Conservation (phyloP, 2,113 vertebrate species). For the Lanius collurio region DNA sequence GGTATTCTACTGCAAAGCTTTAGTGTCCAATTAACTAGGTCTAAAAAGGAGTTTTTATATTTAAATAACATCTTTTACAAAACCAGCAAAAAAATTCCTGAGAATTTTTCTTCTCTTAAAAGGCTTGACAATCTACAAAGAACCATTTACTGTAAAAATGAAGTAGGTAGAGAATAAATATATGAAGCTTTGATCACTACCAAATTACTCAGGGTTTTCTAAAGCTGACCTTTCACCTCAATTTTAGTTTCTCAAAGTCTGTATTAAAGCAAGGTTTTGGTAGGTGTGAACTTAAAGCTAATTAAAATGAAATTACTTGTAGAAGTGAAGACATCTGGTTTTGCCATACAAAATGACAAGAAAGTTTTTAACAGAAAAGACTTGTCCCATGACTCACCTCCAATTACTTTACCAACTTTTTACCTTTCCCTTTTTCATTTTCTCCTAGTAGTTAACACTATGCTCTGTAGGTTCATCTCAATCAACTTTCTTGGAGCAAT, state of each 20-base stretch:
- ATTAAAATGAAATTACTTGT: background rate
- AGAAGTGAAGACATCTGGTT: background rate
- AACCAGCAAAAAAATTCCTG: background rate
- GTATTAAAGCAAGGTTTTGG: background rate
- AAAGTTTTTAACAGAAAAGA: background rate
- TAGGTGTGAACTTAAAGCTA: background rate
- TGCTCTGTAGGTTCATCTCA: background rate
- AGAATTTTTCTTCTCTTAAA: background rate
- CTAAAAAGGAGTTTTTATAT: background rate
- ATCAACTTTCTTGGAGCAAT: background rate
- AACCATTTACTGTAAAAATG: background rate
- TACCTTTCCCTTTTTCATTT: too few species aligned
- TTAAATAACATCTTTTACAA: background rate
- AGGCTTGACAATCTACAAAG: background rate
- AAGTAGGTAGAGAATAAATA: background rate
- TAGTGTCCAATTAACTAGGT: background rate
- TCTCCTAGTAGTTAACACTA: background rate
- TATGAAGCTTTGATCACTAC: background rate
- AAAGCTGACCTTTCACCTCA: background rate
- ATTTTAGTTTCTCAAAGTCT: background rate
- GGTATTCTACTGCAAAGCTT: background rate
- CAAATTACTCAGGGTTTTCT: background rate
- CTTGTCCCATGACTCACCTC: background rate
- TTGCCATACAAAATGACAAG: background rate
- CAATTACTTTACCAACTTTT: background rate